These are phyloP conservation scores for Trogon surrucura DNA, from an alignment of 2,113 vertebrate genomes.

Conservation along the genomic window DNA sequence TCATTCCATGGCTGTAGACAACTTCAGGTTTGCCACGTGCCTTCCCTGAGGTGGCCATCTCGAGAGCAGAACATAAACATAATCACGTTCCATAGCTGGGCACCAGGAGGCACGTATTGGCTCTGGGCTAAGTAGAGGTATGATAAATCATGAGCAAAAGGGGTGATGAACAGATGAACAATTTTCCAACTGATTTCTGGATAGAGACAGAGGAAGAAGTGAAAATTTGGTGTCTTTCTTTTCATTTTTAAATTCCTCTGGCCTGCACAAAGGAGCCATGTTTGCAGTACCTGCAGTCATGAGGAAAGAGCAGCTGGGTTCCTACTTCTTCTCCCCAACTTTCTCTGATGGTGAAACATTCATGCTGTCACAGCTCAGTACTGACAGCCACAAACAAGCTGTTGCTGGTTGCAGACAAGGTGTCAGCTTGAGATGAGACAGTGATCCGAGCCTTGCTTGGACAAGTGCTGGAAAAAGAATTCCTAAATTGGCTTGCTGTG, in stretches of 20 bases:
- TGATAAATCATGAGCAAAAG: fast-evolving
- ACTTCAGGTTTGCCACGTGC: background rate
- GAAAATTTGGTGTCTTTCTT: background rate
- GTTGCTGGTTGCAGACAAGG: background rate
- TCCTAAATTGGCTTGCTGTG: background rate
- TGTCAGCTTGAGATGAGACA: background rate
- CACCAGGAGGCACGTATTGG: fast-evolving
- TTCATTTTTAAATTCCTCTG: background rate
- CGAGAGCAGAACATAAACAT: background rate
- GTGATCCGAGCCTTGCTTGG: background rate
- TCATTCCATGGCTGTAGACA: background rate
- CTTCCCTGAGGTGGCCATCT: background rate
- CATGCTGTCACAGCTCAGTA: background rate
- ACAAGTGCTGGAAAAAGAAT: background rate
- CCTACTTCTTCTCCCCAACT: fast-evolving
- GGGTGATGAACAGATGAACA: background rate
- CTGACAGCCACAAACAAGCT: background rate
- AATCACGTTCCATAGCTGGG: background rate
- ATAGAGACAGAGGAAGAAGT: background rate
- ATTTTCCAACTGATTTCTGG: background rate
- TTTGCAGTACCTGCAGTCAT: background rate
- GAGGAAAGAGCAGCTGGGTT: background rate
- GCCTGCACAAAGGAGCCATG: background rate
- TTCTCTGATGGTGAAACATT: background rate
- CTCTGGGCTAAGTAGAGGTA: background rate